Conservation (phyloP, 2,797 vertebrate species). For the Mormyrops boulengeri region DNA sequence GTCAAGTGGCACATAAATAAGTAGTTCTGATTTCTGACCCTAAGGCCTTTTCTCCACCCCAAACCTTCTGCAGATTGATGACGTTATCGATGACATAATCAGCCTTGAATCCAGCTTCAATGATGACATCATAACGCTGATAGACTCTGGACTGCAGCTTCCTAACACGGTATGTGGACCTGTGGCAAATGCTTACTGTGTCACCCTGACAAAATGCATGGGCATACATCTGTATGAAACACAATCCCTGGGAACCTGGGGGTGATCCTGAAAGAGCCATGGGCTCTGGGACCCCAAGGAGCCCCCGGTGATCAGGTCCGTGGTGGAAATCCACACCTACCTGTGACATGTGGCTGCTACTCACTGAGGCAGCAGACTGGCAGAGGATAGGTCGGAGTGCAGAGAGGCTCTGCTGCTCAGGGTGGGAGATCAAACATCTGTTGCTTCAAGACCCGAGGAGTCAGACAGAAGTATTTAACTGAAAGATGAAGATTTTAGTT, state of each 20-base stretch:
- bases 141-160: conserved; percentile 75
- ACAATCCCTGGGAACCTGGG: not conserved
- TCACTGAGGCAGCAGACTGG: conserved; percentile 38
- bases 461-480: conserved; percentile 33
- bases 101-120: conserved; percentile 92
- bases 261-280: not conserved
- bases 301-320: not conserved
- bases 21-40: not conserved
- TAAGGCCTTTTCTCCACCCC: not conserved
- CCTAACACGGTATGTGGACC: conserved; percentile 72
- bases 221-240: not conserved
- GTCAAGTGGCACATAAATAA: not conserved
- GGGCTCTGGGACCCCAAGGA: not conserved
- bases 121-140: conserved; percentile 81
- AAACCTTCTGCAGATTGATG: conserved; percentile 64
- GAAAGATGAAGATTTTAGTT: conserved; percentile 58
- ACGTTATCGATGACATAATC: conserved; percentile 87
- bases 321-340: conserved; percentile 51
- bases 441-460: not conserved
- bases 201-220: not conserved
- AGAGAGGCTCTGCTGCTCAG: conserved; percentile 20
- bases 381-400: conserved; percentile 26
- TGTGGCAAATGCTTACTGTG: not conserved
- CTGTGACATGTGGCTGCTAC: conserved; percentile 55
- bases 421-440: not conserved